phyloP scores from a whole-genome alignment of 2,797 vertebrate genomes.

The Enteromius argenteus region DNA sequence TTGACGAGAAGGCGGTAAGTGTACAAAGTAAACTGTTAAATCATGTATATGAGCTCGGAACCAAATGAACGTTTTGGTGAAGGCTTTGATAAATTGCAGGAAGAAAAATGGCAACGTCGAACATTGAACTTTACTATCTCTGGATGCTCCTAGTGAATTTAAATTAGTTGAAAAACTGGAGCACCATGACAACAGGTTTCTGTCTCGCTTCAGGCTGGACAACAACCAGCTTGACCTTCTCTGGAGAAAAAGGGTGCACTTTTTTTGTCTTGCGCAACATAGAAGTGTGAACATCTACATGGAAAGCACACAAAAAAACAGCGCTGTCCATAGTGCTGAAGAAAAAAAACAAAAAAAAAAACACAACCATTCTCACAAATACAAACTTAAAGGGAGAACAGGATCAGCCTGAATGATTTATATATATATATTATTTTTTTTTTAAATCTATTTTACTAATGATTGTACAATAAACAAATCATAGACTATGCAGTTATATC shows the following conservation, averaged over 20 bases:
- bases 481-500: too few species aligned
- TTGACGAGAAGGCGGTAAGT: neutral
- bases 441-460: too few species aligned
- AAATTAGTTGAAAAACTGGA: conserved; percentile 17
- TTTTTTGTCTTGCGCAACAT: neutral
- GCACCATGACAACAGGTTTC: conserved; percentile 14
- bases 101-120: neutral
- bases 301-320: neutral
- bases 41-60: neutral
- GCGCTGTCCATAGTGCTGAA: neutral
- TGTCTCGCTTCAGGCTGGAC: neutral
- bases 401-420: too few species aligned
- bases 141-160: conserved; percentile 17
- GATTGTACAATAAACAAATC: too few species aligned
- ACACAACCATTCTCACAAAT: neutral
- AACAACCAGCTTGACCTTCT: conserved; percentile 33
- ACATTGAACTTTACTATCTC: conserved; percentile 2
- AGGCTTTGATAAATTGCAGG: neutral
- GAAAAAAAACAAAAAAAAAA: neutral
- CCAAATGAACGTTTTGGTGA: neutral
- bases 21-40: neutral
- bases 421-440: too few species aligned
- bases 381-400: neutral
- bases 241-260: neutral
- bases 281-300: neutral